phyloP scores from a whole-genome alignment of 2,888 invertebrate genomes.

The Litoditis marina region DNA sequence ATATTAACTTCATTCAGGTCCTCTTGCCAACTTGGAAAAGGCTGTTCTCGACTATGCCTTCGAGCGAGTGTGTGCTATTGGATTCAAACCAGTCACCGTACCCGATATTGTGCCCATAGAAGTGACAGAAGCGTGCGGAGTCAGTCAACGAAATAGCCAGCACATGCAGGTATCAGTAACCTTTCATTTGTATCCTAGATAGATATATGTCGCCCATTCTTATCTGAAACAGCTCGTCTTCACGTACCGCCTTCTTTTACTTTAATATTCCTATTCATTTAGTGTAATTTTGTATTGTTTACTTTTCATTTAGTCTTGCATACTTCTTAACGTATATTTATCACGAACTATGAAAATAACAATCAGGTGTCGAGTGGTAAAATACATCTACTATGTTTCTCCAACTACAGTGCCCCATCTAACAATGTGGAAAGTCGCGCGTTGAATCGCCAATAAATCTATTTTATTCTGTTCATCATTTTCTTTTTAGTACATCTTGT shows the following conservation, averaged over 20 bases:
- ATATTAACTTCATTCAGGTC: conserved; percentile 17
- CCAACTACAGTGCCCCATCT: no score
- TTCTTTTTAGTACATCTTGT: conserved; percentile 42
- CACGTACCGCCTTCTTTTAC: neutral
- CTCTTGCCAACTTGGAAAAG: conserved; percentile 29
- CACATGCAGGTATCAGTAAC: conserved; percentile 22
- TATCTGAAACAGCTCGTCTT: neutral
- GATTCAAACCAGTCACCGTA: conserved; percentile 49
- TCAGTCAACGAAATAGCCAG: conserved; percentile 33
- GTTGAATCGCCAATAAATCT: no score
- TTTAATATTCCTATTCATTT: no score
- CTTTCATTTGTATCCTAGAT: neutral
- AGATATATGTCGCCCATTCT: no score
- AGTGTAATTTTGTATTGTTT: no score
- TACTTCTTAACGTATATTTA: no score
- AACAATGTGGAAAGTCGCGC: no score
- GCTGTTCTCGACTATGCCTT: conserved; percentile 41
- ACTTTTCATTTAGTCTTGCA: no score
- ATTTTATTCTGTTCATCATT: neutral
- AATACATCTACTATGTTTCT: no score
- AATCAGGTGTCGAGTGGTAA: neutral
- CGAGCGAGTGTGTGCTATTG: conserved; percentile 31
- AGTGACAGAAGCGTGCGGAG: conserved; percentile 54
- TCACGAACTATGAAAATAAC: neutral
- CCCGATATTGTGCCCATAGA: conserved; percentile 53